Base-by-base conservation (phyloP, 2,113 vertebrate genomes). In the Larimichthys polyactis region DNA sequence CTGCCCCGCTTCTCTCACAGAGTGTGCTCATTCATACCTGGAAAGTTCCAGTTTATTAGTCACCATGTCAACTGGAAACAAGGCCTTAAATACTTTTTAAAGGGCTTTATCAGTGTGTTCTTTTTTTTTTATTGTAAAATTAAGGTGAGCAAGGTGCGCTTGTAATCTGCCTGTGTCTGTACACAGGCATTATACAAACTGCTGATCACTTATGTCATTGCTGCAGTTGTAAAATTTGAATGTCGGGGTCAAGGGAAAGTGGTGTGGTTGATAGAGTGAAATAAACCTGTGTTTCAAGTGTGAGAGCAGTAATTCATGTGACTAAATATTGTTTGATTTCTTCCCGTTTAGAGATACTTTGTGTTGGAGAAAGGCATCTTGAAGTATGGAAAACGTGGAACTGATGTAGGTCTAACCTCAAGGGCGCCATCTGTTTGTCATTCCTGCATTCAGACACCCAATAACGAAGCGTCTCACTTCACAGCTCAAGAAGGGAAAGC, bases 331-430 rank as follows among this genome's bases (percentile, higher is more conserved):
- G 36, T 79, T 27, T 85, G 20, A 57, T 79, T 81, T 84, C 10
- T 88, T 60, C 70, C 49, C 64, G 88, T 82, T 51, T 91, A 99
- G 98, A 97, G 98, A 87, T 99, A 96, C 94, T 99, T 99, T 92
- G 92, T 96, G 88, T 85, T 99, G 95, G 97, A 99, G 85, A 97
- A 94, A 92, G 98, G 98, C 74, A 97, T 99, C 90, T 88, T 99
- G 92, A 99, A 97, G 87, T 99, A 99, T 77, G 95, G 96, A 69
- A 99, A 99, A 90, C 95, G 94, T 22, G 95, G 92, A 86, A 80
- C 94, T 3, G 97, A 99, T 82, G 98, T 99, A 95, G 95, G 97
- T 97, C 81, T 79, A 16, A 3, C 32, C 65, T 54, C 27, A 43
- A 22, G 5, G 49, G 32, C 40, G 11, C 51, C 74, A 71, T 51